Conservation (phyloP, 1,140 invertebrate genomes). For the Cherax quadricarinatus region DNA sequence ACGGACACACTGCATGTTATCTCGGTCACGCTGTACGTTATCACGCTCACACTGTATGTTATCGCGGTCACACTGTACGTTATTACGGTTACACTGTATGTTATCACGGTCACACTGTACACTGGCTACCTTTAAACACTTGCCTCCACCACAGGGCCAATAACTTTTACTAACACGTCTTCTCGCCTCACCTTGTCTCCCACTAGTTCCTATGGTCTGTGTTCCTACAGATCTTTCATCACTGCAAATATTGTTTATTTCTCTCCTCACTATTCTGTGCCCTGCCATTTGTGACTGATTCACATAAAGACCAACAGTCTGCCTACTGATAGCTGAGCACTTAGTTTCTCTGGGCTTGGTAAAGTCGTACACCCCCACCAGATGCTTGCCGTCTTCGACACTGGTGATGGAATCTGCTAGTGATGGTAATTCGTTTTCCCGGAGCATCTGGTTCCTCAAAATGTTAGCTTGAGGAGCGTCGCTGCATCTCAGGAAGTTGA, state of each 20-base stretch:
- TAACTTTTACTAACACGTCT: not conserved
- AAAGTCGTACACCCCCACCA: constrained; percentile 50
- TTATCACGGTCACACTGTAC: not conserved
- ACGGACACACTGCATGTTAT: no score
- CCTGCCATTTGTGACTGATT: not conserved
- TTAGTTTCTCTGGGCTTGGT: constrained; percentile 1
- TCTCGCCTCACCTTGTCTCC: not conserved
- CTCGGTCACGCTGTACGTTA: not conserved
- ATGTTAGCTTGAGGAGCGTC: not conserved
- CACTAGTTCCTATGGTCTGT: not conserved
- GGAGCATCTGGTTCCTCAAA: not conserved
- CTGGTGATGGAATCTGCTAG: constrained; percentile 32
- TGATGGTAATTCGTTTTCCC: constrained; percentile 9
- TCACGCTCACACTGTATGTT: no score
- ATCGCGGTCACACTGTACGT: no score
- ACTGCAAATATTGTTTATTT: not conserved
- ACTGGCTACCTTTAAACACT: not conserved
- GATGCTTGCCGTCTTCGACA: constrained; percentile 53
- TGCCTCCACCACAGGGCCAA: not conserved
- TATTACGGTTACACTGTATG: no score
- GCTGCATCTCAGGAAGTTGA: constrained; percentile 21
- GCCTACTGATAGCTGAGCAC: not conserved
- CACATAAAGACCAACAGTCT: not conserved
- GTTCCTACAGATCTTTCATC: not conserved
- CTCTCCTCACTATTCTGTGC: not conserved